Evolutionary conservation across 2,113 vertebrate species (phyloP).

Genomic region (Micronycteris hirsuta): DNA sequence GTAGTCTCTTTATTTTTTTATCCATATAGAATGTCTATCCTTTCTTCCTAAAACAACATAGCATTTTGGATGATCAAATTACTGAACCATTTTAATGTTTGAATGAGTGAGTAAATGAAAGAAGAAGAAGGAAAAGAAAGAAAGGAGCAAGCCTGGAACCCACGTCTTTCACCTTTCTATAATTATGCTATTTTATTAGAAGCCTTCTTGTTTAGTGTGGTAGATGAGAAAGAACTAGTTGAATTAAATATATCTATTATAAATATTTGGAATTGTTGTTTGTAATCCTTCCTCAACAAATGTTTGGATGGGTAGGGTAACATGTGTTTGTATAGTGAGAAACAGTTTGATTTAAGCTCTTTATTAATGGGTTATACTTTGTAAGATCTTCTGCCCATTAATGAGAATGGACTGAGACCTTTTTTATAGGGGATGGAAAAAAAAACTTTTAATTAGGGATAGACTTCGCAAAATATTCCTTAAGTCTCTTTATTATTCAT

Average conservation of each 20-base stretch:
- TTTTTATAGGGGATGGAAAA: neutral
- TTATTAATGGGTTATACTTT: neutral
- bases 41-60: neutral
- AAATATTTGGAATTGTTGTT: neutral
- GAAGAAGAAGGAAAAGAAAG: neutral
- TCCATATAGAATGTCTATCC: neutral
- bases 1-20: neutral
- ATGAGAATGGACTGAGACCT: slow-evolving; percentile 29
- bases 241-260: neutral
- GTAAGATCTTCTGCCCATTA: slow-evolving; percentile 32
- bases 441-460: slow-evolving; percentile 46
- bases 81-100: neutral
- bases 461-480: slow-evolving; percentile 34
- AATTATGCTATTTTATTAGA: neutral
- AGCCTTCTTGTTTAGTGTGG: neutral
- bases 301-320: neutral
- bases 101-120: neutral
- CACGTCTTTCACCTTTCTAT: neutral
- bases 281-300: neutral
- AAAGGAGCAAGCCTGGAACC: neutral
- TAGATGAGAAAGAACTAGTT: neutral
- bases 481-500: slow-evolving; percentile 47
- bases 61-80: neutral
- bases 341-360: neutral
- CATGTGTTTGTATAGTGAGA: neutral